A percentile compares a stretch with the other conserved stretches of the same genome.
Conservation (phyloP, 2,888 invertebrate species). For the Hydriomena furcata region DNA sequence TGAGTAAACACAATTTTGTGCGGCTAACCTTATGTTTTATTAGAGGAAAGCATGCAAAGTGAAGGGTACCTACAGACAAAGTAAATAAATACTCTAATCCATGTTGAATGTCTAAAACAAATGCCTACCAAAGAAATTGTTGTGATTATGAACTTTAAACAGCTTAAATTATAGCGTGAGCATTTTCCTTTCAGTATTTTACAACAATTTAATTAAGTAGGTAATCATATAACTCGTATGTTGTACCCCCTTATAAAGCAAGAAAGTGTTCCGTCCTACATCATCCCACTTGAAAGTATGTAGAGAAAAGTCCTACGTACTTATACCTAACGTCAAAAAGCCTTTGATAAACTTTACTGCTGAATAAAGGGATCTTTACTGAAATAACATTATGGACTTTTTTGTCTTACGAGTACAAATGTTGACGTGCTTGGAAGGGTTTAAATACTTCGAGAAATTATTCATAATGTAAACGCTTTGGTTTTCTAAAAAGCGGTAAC, state of each 20-base stretch:
- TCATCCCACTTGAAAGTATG: neutral
- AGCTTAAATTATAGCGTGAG: too few species aligned
- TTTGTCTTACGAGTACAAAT: conserved; percentile 14
- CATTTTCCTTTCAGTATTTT: neutral
- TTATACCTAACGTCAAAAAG: conserved; percentile 19
- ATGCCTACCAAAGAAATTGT: too few species aligned
- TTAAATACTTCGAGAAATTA: conserved; percentile 2
- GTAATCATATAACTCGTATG: neutral
- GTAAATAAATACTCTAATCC: too few species aligned
- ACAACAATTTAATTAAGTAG: too few species aligned
- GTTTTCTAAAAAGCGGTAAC: neutral
- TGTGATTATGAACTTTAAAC: too few species aligned
- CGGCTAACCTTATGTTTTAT: too few species aligned
- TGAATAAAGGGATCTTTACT: conserved; percentile 25
- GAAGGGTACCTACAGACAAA: too few species aligned
- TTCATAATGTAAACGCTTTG: neutral
- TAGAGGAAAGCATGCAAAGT: too few species aligned
- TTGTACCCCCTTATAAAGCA: neutral
- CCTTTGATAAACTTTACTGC: conserved; percentile 25
- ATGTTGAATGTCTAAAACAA: too few species aligned
- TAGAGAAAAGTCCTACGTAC: neutral
- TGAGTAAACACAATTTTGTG: too few species aligned
- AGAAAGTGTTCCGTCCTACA: neutral
- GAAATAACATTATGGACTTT: conserved; percentile 19
- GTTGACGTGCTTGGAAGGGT: neutral